Conservation (phyloP, 92 coral and sea anemone genomes). For the Epizoanthus scotinus region DNA sequence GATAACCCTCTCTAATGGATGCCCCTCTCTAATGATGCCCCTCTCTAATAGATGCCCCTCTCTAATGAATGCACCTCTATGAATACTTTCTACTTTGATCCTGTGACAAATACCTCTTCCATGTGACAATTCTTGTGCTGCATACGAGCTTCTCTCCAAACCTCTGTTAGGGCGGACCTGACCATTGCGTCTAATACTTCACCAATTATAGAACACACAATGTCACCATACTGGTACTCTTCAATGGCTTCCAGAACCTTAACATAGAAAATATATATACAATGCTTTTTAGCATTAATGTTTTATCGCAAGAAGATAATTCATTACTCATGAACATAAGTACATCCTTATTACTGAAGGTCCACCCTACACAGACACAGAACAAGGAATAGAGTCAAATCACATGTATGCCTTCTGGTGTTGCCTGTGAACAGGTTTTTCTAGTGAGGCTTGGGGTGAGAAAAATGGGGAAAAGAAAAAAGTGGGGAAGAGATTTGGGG, state of each 20-base stretch:
- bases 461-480: no score
- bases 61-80: not conserved
- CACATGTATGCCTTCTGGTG: no score
- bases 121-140: conserved; percentile 42
- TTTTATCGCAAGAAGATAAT: not conserved
- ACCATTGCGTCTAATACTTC: conserved; percentile 61
- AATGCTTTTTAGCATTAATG: not conserved
- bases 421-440: no score
- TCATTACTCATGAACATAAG: not conserved
- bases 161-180: conserved; percentile 47
- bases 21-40: not conserved
- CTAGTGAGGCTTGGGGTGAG: no score
- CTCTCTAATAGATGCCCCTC: not conserved
- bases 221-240: conserved; percentile 51
- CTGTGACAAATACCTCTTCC: conserved; percentile 47
- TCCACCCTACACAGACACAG: no score
- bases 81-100: not conserved
- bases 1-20: no score
- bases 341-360: no score
- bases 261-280: not conserved
- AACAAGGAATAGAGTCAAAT: no score
- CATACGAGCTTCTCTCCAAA: conserved; percentile 56
- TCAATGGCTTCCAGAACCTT: conserved; percentile 57
- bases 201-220: conserved; percentile 51
- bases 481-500: no score